Base-by-base conservation (phyloP, 2,797 vertebrate species). In the Pterois miles region DNA sequence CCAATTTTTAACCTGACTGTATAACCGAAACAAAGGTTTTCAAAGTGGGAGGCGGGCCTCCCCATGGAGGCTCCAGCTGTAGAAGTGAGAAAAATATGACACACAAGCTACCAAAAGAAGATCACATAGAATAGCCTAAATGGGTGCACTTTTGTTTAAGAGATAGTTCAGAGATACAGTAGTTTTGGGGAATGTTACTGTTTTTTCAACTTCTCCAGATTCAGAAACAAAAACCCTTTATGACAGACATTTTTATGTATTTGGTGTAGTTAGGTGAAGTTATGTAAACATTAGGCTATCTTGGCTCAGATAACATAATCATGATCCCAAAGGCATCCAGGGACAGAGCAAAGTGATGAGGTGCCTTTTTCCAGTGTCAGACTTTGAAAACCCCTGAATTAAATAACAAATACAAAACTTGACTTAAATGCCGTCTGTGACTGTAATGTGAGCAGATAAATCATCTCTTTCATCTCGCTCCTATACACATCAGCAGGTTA, bases 401-500 rank as follows among this genome's bases (percentile, higher is more conserved):
- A 72, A 80, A 79, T 57, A 29, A 66, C 57, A 82, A 74, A 23
- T 10, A 56, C 40, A 22, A 54, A 72, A 31, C 16, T 29, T 22
- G 33, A 72, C 67, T 79, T 66, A 4, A n/a, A 54, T 38, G 46
- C 72, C 20, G 53, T n/a, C 2, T 8, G 38, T 66, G 65, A 43
- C 22, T 85, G 29, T 60, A 65, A 85, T 20, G 34, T 27, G 78
- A 77, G 60, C 38, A 71, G 75, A 71, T 75, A 65, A 69, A 80
- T 40, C n/a, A 16, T 57, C 25, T 31, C 29, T 22, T 8, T 38
- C 46, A 46, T 46, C 40, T 20, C 43, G 40, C 36, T 38, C 43
- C 31, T 74, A 53, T 58, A 58, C 48, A 29, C 4, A 38, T 20
- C 1, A 10, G 48, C 36, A 77, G 89, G 60, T 82, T 40, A 80